Percentiles rank a stretch among this genome's conserved stretches.
phyloP scores from a whole-genome alignment of 2,113 vertebrate genomes.

The Trichechus manatus region DNA sequence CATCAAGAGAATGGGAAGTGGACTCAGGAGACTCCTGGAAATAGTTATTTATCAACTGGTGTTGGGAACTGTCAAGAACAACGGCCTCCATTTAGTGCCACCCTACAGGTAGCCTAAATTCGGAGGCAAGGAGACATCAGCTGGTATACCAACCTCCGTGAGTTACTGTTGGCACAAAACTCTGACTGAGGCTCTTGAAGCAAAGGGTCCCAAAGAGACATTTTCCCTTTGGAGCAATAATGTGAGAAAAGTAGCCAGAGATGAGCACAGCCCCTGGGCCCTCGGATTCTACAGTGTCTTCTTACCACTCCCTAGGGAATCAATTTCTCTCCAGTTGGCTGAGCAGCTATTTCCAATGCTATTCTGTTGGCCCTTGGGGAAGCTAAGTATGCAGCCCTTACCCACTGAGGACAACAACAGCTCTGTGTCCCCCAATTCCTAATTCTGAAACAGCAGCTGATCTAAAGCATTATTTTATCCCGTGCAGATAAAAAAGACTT shows the following conservation, averaged over 20 bases:
- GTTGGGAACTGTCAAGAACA: neutral
- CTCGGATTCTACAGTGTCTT: neutral
- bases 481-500: neutral
- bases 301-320: neutral
- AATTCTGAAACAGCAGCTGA: neutral
- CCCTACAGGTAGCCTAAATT: neutral
- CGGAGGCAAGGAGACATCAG: neutral
- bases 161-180: neutral
- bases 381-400: neutral
- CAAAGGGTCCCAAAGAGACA: neutral
- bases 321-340: fast-evolving
- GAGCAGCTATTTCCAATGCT: neutral
- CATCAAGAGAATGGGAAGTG: neutral
- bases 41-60: neutral
- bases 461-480: neutral
- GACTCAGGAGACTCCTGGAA: neutral
- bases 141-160: neutral
- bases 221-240: neutral
- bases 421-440: neutral
- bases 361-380: neutral
- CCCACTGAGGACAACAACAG: neutral
- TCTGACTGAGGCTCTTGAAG: neutral
- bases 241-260: neutral
- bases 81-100: neutral
- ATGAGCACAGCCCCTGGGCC: no score